Conservation (phyloP, 2,113 vertebrate species). For the Microtus montanus region DNA sequence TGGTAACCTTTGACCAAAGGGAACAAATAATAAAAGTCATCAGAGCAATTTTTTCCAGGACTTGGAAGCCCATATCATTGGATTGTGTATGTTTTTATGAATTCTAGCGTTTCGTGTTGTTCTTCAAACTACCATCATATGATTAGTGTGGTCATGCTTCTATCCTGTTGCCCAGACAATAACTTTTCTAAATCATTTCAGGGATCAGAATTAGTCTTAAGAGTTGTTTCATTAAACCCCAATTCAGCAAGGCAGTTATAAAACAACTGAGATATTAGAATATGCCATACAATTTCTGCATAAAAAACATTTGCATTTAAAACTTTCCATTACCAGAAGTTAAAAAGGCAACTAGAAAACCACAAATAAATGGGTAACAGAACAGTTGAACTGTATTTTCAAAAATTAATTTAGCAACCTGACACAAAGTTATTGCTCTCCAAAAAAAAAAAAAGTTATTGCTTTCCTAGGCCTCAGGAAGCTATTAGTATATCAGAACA, state of each 20-base stretch:
- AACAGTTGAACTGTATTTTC: slow-evolving; percentile 32
- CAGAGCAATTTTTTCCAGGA: neutral
- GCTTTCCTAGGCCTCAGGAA: slow-evolving; percentile 21
- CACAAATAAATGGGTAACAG: neutral
- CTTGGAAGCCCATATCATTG: neutral
- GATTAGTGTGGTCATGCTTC: neutral
- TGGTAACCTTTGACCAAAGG: neutral
- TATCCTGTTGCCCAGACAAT: neutral
- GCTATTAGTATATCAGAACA: neutral
- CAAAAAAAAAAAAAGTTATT: neutral
- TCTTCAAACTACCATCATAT: neutral
- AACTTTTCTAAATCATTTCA: neutral
- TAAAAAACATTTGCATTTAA: neutral
- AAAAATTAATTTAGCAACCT: neutral
- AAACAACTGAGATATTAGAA: neutral
- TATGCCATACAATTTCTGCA: neutral
- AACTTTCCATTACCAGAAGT: neutral
- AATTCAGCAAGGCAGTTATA: neutral
- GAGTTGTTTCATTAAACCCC: neutral
- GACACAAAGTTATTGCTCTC: neutral
- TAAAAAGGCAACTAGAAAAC: slow-evolving; percentile 19
- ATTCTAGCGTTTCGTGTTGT: neutral
- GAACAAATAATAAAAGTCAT: neutral
- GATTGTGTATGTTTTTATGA: neutral
- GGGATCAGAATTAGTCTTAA: neutral